Evolutionary conservation across 1,140 invertebrate species (phyloP), one percentile per base, ranked within the genome.

Genomic region (Linepithema humile): DNA sequence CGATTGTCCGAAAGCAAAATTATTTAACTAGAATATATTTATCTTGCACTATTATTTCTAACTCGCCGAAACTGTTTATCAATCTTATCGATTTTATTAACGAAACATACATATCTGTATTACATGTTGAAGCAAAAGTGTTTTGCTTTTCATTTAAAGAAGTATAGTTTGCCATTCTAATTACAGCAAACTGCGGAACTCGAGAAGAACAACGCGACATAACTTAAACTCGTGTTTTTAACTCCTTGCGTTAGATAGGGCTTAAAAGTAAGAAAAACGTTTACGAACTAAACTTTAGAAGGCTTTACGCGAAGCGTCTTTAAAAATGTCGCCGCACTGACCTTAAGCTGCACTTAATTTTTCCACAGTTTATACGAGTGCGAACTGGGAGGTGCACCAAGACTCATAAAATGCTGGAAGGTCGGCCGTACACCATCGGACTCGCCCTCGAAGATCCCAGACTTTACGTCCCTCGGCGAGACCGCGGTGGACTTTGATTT

Each of bases 401-500:
- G 84, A 38, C 89, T 95, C n/a, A 87, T 95, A 15, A 95, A 95
- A 75, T 94, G 94, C 3, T 96, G 96, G 93, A 94, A 94, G 69
- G 94, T 96, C 0, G 96, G 96, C 15, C 88, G 87, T n/a, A 48
- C 40, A 0, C 95, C 95, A 26, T 91, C 92, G 1, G 88, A 94
- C 1, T 95, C 95, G 17, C 93, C 95, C 0, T 94, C 92, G 15
- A 95, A 94, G 83, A 93, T 95, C 6, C 95, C 95, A 0, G 95
- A 95, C 59, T 94, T 96, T 64, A 95, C 95, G 2, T 96, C 96
- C 15, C 95, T 98, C 3, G 98, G 98, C 0, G 97, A 98, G 84
- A 96, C 96, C 0, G 97, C 97, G 0, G 97, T 98, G 2, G 97
- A 97, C 91, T 98, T 99, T 94, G 97, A 98, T 90, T 97, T 98